phyloP scores from a whole-genome alignment of 2,888 invertebrate species.

The Phoenoteleia sp. region DNA sequence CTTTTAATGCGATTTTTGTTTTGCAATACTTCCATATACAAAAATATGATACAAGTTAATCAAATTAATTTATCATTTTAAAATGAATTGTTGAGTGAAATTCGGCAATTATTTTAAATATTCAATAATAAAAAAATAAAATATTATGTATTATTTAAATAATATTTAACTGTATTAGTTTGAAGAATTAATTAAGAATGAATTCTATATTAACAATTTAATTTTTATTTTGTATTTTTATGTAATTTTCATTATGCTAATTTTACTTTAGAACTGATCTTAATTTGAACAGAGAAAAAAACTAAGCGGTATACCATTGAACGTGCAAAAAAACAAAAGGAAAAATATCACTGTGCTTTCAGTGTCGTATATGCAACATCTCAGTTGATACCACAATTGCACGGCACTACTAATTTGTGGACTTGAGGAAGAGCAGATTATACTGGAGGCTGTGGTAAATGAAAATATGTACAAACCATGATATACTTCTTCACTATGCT shows the following conservation, averaged over 20 bases:
- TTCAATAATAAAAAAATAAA: too few species aligned
- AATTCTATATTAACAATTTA: too few species aligned
- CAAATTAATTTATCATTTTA: too few species aligned
- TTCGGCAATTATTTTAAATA: too few species aligned
- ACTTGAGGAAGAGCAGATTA: constrained; percentile 55
- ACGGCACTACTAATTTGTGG: constrained; percentile 58
- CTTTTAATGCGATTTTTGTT: too few species aligned
- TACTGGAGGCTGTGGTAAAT: constrained; percentile 39
- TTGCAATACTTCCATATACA: too few species aligned
- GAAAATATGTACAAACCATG: constrained; percentile 59
- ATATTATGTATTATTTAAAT: too few species aligned
- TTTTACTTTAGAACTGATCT: neutral
- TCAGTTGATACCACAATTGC: constrained; percentile 61
- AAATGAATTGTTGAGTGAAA: too few species aligned
- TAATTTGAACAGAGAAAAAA: neutral
- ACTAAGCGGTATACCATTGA: neutral
- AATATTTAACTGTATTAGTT: too few species aligned
- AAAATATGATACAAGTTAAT: too few species aligned
- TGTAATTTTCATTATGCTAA: neutral
- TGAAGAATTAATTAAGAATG: too few species aligned
- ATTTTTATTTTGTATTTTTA: too few species aligned
- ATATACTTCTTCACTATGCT: constrained; percentile 47
- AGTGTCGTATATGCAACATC: constrained; percentile 32
- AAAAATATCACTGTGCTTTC: constrained; percentile 16
- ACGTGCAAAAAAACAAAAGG: constrained; percentile 22